These are phyloP conservation scores for Pseudomyrmex sp. DNA, from an alignment of 1,140 invertebrate genomes.

Conservation along the genomic window DNA sequence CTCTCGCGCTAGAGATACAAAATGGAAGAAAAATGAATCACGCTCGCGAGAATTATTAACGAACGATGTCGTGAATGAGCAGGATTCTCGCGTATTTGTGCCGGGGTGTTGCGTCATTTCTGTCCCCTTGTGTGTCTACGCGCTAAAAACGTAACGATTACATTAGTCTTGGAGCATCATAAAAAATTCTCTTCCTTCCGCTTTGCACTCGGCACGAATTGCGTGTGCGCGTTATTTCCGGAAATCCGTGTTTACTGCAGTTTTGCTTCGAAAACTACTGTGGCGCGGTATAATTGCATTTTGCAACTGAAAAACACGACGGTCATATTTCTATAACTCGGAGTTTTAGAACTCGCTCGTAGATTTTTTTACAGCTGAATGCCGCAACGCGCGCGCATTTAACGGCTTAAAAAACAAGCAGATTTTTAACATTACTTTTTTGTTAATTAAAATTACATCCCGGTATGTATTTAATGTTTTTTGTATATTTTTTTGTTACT, in stretches of 20 bases:
- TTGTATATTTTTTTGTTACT: no score
- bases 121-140: no score
- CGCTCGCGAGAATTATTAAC: conserved; percentile 65
- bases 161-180: conserved; percentile 35
- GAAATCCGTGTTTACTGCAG: conserved; percentile 37
- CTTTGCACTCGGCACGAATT: not conserved
- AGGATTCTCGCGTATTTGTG: conserved; percentile 57
- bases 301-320: conserved; percentile 30
- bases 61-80: conserved; percentile 62
- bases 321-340: conserved; percentile 33
- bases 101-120: not conserved
- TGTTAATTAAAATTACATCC: not conserved
- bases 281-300: conserved; percentile 29
- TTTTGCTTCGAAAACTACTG: not conserved
- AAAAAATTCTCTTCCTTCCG: conserved; percentile 25
- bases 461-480: no score
- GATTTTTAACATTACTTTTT: not conserved
- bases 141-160: conserved; percentile 35
- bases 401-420: conserved; percentile 2
- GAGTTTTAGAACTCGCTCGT: conserved; percentile 11
- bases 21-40: conserved; percentile 48
- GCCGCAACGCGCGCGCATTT: not conserved
- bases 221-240: conserved; percentile 7
- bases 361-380: not conserved
- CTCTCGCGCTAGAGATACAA: conserved; percentile 52